Base-by-base conservation (phyloP, 53 echinoderm and acorn worm genomes). In the Paelopatides confundens region DNA sequence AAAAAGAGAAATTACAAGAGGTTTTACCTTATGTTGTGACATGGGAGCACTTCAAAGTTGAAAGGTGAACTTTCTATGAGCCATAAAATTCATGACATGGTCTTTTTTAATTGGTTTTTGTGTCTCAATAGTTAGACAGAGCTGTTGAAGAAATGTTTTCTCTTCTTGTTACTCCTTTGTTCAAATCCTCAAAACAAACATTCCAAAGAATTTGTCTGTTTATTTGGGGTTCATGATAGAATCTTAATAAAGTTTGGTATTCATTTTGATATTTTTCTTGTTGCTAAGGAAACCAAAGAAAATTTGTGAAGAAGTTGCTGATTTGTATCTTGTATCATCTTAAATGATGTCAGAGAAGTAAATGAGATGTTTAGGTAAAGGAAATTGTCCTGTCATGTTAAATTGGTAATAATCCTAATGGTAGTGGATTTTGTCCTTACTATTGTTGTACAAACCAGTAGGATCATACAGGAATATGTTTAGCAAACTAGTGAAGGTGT, bases 61-160 rank as follows among this genome's bases (percentile, higher is more conserved):
- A 74, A 40, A 74, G 74, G 74, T 74, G n/a, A 40, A 74, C 74
- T 74, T 74, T 74, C 74, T 74, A 74, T 74, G 74, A 74, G 74
- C 74, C 74, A 74, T 74, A 74, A 74, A 74, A 39, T 39, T 39
- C 74, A n/a, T 74, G 46, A 74, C 74, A 2, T 39, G 23, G 43
- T 38, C 74, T n/a, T 39, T 35, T 74, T 74, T 74, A 74, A 74
- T 74, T 74, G 74, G 74, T 74, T 74, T 69, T 74, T 40, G 38
- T 74, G n/a, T 40, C 74, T 29, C 46, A 27, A 17, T 58, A 58
- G 18, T 54, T 54, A 48, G 58, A 54, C 58, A 54, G 18, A 48
- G 48, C 14, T 48, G 48, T 14, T 48, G 48, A 58, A 58, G 24
- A 23, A 15, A 48, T 12, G 48, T 58, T 58, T 58, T 58, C 5